A percentile compares a stretch with the other conserved stretches of the same genome.
Conservation (phyloP, 2,113 vertebrate species). For the Motacilla alba region DNA sequence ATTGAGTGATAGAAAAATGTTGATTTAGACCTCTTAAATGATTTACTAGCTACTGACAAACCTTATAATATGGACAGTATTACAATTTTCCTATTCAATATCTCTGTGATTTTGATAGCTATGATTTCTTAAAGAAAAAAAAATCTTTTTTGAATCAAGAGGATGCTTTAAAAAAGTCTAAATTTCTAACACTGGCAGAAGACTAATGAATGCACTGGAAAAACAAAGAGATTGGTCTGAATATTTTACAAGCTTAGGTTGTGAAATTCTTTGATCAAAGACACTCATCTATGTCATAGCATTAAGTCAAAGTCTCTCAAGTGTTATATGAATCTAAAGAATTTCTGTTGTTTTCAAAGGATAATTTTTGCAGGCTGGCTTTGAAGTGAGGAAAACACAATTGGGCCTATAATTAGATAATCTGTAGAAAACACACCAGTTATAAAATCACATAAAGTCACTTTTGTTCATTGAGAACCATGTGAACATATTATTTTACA, state of each 20-base stretch:
- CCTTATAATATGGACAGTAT: not conserved
- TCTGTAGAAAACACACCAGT: constrained; percentile 5
- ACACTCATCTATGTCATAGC: not conserved
- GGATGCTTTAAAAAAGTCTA: not conserved
- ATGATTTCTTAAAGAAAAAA: not conserved
- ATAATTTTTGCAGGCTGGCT: constrained; percentile 12
- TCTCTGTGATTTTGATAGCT: not conserved
- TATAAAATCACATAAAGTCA: constrained; percentile 4
- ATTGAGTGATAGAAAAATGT: not conserved
- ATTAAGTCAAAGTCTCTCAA: constrained; percentile 37
- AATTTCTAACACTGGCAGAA: not conserved
- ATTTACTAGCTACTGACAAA: not conserved
- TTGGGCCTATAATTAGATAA: not conserved
- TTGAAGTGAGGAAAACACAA: constrained; percentile 40
- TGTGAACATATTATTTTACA: not conserved
- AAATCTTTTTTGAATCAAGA: not conserved
- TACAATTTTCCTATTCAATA: not conserved
- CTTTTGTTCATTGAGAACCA: constrained; percentile 1
- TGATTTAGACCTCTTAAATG: not conserved
- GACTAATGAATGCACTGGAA: not conserved
- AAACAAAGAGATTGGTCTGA: not conserved
- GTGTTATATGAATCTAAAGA: not conserved
- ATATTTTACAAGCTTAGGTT: constrained; percentile 12
- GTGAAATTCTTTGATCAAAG: constrained; percentile 47
- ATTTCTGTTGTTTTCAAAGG: constrained; percentile 56